Evolutionary conservation across 2,797 vertebrate genomes (phyloP).

Genomic region (Triplophysa yarkandensis): DNA sequence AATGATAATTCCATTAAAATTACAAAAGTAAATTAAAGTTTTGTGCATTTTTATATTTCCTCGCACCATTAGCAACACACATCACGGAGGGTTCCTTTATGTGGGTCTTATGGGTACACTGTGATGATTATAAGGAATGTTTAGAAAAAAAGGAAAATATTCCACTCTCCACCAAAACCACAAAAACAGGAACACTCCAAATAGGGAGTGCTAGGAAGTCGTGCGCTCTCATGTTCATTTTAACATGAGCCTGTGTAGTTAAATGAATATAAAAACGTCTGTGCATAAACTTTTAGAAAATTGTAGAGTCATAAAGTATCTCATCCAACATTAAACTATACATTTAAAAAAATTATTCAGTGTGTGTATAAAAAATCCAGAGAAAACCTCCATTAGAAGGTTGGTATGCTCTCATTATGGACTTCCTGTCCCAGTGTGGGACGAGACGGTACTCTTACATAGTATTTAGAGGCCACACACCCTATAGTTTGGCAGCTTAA

Average conservation of each 20-base stretch:
- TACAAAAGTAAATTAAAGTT: slow-evolving; percentile 9
- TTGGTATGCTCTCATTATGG: slow-evolving; percentile 60
- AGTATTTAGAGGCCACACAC: slow-evolving; percentile 67
- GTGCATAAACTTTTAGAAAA: background rate
- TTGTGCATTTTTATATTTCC: slow-evolving; percentile 14
- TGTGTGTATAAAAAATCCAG: slow-evolving; percentile 16
- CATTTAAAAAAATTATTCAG: background rate
- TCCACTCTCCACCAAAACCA: slow-evolving; percentile 12
- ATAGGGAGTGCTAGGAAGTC: slow-evolving; percentile 49
- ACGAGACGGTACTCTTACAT: slow-evolving; percentile 66
- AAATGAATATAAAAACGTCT: background rate
- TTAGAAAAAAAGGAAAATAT: slow-evolving; percentile 59
- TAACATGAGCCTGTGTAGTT: background rate
- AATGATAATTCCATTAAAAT: slow-evolving; percentile 24
- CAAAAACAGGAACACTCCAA: slow-evolving; percentile 41
- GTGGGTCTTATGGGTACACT: slow-evolving; percentile 62
- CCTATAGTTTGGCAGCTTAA: slow-evolving; percentile 73
- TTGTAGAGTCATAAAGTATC: background rate
- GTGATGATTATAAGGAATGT: slow-evolving; percentile 70
- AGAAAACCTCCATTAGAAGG: slow-evolving; percentile 43
- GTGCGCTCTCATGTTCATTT: background rate
- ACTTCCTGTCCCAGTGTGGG: slow-evolving; percentile 72
- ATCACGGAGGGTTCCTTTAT: slow-evolving; percentile 8
- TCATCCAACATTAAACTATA: background rate
- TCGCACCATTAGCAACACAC: slow-evolving; percentile 21